A percentile compares a stretch with the other conserved stretches of the same genome.
phyloP scores from a whole-genome alignment of 1,140 invertebrate species.

The Neuroterus valhalla region DNA sequence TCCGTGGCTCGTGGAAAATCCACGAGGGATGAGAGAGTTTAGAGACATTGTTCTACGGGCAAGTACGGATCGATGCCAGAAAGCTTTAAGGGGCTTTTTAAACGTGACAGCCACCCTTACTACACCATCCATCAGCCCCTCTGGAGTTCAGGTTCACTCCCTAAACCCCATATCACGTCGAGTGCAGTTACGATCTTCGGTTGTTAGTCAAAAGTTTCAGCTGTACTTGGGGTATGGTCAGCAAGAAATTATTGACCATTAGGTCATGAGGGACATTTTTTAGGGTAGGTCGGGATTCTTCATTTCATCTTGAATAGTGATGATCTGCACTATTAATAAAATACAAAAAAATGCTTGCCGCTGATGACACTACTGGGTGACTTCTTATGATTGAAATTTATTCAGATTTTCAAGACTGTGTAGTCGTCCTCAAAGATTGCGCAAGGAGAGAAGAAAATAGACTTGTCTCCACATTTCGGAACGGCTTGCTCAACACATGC shows the following conservation, averaged over 20 bases:
- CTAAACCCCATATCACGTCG: slow-evolving; percentile 16
- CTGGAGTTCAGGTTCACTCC: neutral
- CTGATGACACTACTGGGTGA: no score
- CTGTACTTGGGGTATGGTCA: neutral
- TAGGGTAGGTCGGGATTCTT: neutral
- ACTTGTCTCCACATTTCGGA: no score
- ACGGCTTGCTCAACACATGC: no score
- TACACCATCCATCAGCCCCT: neutral
- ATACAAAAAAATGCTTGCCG: no score
- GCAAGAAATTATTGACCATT: neutral
- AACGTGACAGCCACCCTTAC: slow-evolving; percentile 1
- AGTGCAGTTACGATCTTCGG: slow-evolving; percentile 10
- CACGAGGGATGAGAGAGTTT: neutral
- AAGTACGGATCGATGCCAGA: slow-evolving; percentile 12
- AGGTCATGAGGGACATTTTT: neutral
- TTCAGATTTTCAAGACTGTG: no score
- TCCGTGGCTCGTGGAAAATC: slow-evolving; percentile 5
- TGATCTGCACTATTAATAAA: no score
- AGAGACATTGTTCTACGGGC: neutral
- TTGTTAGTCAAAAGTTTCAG: neutral
- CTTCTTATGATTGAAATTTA: no score
- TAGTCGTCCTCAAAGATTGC: no score
- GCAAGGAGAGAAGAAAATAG: no score
- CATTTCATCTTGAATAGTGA: no score
- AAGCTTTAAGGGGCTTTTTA: slow-evolving; percentile 7